Base-by-base conservation (phyloP, 2,888 invertebrate genomes). In the Furcula furcula region DNA sequence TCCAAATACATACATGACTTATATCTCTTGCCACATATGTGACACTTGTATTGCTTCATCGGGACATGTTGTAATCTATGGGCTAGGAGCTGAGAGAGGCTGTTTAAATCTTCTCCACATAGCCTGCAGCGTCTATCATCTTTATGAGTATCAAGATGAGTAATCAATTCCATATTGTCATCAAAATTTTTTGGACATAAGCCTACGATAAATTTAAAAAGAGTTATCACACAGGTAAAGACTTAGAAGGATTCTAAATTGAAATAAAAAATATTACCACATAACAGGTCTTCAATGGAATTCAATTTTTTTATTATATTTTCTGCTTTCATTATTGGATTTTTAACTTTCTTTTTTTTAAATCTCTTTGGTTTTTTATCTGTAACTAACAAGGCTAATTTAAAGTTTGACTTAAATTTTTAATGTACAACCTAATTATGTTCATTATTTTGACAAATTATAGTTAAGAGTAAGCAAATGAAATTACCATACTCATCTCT, bases 21-120 rank as follows among this genome's bases (percentile, higher is more conserved):
- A 34, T 40, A 68, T 16, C 37, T 40, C 36, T 61, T 65, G 1
- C 33, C 29, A 35, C 83, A 83, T 9, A 80, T 42, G 25, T 78
- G 75, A 36, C 83, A 84, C 15, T 29, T 40, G 4, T 46, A 34
- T 22, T 71, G 57, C 1, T 44, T 48, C 0, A 31, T 12, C 0
- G 66, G 60, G 3, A 80, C 29, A 39, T 84, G 83, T 7, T 35
- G 26, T 0, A 76, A 13, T 26, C 84, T 59, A 37, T 85, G 85
- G 0, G 66, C 55, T 0, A 81, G 42, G 1, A 80, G 31, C 15
- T 72, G 60, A 0, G 74, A 66, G 53, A 67, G 62, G 5, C 63
- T 55, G 7, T 27, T 36, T n/a, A 65, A 55, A 0, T 9, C 22
- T 15, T 67, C 61, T 2, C 32, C 10, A 35, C 83, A 84, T 23